Base-by-base conservation (phyloP, 2,113 vertebrate species). In the Cathartes aura region DNA sequence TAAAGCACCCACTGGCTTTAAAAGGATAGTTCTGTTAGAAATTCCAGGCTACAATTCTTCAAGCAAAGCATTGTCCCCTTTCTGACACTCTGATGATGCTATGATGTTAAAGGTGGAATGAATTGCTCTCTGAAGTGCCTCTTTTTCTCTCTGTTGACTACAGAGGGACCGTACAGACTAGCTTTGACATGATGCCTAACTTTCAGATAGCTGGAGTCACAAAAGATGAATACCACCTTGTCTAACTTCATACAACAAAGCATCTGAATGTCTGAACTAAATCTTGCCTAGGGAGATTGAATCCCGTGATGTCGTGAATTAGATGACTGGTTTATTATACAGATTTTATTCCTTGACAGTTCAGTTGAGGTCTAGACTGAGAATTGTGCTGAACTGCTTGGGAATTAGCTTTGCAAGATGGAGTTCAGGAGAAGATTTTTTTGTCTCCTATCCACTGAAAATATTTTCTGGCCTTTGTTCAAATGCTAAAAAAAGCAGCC, bases 41-140 rank as follows among this genome's bases (percentile, higher is more conserved):
- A 87, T 92, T 79, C 63, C 58, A 90, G 60, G 82, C 75, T 84
- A 74, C 91, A 89, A 86, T 97, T 84, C 93, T 93, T 95, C 94
- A 96, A 80, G 83, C 62, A 89, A 87, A 96, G 83, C 93, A 95
- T 79, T 95, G 93, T 94, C 83, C 91, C 84, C 70, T 91, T 87
- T 78, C 89, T 96, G 94, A 95, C 91, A 92, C 66, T 68, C 87
- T 76, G 91, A 94, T 93, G 92, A 94, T 90, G 94, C 21, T 89
- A 96, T 94, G 96, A 95, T 95, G 91, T 78, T 96, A 94, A 91
- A 95, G 94, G 91, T 91, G 91, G 93, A 96, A 95, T 82, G 78
- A 89, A 96, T 84, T 94, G 91, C 91, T 82, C 84, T 93, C 84
- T 64, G 66, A 95, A 96, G 89, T 82, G 78, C 64, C 73, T 91